Percentiles rank a stretch among this genome's conserved stretches.
Evolutionary conservation across 2,888 invertebrate genomes (phyloP).

Genomic region (Teleiodes luculella): DNA sequence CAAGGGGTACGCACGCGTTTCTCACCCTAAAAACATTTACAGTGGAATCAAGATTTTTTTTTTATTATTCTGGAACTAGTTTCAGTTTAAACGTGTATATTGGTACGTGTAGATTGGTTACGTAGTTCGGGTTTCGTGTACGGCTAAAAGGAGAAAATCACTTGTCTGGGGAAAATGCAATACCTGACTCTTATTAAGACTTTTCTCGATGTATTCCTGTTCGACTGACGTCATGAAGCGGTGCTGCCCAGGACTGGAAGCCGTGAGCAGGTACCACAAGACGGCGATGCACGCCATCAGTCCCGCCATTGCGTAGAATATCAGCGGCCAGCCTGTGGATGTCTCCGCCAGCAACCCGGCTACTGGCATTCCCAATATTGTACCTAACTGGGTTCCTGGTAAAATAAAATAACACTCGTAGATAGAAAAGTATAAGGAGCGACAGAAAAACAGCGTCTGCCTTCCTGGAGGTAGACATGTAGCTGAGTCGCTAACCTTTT

Average conservation of each 20-base stretch:
- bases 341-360: constrained; percentile 81
- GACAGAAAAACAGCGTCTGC: no score
- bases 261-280: constrained; percentile 76
- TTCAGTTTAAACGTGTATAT: no score
- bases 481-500: no score
- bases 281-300: constrained; percentile 74
- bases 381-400: constrained; percentile 83
- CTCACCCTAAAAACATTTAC: background rate
- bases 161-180: background rate
- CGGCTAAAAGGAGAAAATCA: no score
- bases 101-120: no score
- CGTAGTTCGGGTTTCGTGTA: no score
- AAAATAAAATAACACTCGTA: no score
- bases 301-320: constrained; percentile 81
- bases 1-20: constrained; percentile 74
- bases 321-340: constrained; percentile 81
- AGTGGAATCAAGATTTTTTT: background rate
- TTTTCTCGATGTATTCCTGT: constrained; percentile 77
- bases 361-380: constrained; percentile 82
- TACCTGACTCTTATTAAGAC: constrained; percentile 37
- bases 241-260: constrained; percentile 79
- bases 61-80: no score
- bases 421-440: no score
- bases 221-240: constrained; percentile 76
- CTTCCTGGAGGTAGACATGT: no score